Evolutionary conservation across 2,888 invertebrate genomes (phyloP), one percentile per base, ranked within the genome.

Genomic region (Itoplectis maculator): DNA sequence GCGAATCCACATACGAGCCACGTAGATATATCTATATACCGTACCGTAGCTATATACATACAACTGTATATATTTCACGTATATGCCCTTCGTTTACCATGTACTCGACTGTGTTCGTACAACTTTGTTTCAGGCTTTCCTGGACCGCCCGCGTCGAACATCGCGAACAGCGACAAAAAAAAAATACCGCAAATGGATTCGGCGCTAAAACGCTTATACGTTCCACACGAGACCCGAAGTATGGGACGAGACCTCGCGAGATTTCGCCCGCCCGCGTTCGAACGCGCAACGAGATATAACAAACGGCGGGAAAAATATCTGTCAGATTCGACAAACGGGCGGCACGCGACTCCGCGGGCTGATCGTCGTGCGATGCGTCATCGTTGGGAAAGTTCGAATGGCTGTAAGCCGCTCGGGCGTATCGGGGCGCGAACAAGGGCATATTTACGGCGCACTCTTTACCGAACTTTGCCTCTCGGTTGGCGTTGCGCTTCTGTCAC

Each of bases 121-220:
- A 70, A 70, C 70, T 70, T 42, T 45, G 70, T 70, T 70, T 23
- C 56, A 42, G 70, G 70, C 56, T 54, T 54, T 70, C 29, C 70
- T 37, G 54, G 54, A n/a, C 40, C 20, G 20, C 13, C 11, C 23
- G 6, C 20, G 56, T 29, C 29, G 29, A 29, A 29, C 29, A 29
- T 5, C 51, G 29, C 29, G 29, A 29, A 5, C 9, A 11, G 63
- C 20, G 63, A 63, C 42, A 4, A 20, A 23, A 54, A 68, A 18
- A 42, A 65, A 40, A 20, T 5, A 49, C 37, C 68, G 69, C 13
- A 51, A 70, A 56, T 70, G 70, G 70, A 40, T 56, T 56, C 54
- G 20, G 13, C n/a, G n/a, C 42, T 51, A 23, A 69, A 69, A 51
- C 37, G 51, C 23, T 63, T 20, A n/a, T 37, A 35, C 51, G 51